Conservation (phyloP, 2,888 invertebrate species). For the Phymatocera aterrima region DNA sequence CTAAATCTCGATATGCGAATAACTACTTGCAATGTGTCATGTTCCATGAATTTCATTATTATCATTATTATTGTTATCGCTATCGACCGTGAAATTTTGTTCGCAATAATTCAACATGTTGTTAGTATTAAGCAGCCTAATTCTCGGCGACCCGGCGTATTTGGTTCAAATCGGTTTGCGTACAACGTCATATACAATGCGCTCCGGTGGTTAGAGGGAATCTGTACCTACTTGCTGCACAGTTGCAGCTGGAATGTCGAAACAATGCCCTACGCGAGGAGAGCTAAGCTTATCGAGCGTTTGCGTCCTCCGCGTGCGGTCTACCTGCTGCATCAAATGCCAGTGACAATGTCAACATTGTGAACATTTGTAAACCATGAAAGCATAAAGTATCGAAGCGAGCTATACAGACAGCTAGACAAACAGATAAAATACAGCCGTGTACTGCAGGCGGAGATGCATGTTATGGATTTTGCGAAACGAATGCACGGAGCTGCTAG, state of each 20-base stretch:
- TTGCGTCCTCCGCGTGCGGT: constrained; percentile 1
- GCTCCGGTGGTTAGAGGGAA: not conserved
- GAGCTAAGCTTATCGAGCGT: constrained; percentile 20
- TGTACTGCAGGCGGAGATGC: not conserved
- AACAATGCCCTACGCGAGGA: not conserved
- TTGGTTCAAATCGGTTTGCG: not conserved
- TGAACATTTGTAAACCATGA: not conserved
- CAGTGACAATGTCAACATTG: not conserved
- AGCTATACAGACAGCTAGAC: not conserved
- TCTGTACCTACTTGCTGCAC: not conserved
- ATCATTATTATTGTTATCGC: too few species aligned
- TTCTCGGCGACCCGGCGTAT: not conserved
- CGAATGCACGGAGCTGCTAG: not conserved
- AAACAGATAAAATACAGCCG: not conserved
- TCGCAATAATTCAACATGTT: not conserved
- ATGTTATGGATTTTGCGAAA: not conserved
- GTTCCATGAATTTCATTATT: too few species aligned
- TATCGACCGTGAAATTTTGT: not conserved
- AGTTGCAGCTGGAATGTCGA: not conserved
- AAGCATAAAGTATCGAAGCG: not conserved
- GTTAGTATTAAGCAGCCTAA: not conserved
- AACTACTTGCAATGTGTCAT: too few species aligned
- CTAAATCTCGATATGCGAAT: too few species aligned
- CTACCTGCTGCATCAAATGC: not conserved
- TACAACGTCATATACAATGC: not conserved